A percentile compares a stretch with the other conserved stretches of the same genome.
Conservation (phyloP, 2,797 vertebrate species). For the Myotis myotis region DNA sequence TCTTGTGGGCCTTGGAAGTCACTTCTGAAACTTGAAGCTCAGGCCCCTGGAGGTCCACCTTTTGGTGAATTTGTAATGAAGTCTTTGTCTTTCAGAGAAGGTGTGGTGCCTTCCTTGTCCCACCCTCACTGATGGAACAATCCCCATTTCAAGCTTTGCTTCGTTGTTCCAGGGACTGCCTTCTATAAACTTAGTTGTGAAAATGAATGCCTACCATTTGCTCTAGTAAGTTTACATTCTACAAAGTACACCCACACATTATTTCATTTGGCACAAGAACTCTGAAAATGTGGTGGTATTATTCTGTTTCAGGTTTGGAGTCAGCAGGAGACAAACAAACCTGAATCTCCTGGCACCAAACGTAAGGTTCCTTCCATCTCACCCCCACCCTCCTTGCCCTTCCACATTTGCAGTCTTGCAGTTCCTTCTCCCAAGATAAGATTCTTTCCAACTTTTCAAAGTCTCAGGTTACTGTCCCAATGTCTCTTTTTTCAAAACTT, state of each 20-base stretch:
- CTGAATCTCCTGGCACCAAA: background rate
- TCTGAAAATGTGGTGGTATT: background rate
- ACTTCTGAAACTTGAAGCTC: constrained; percentile 28
- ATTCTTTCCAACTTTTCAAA: background rate
- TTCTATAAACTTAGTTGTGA: background rate
- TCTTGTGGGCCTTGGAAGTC: constrained; percentile 49
- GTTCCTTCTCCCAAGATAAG: background rate
- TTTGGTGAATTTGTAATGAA: background rate
- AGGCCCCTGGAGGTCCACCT: background rate
- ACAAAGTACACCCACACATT: background rate
- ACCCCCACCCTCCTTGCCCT: background rate
- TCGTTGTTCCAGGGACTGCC: background rate
- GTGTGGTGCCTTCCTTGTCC: background rate
- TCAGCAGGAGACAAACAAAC: background rate
- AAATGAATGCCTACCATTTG: background rate
- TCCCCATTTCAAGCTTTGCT: background rate
- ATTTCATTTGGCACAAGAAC: background rate
- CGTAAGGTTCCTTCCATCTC: background rate
- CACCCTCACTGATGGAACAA: background rate
- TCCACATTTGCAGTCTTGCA: background rate
- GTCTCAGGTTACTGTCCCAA: background rate
- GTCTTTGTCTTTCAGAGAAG: background rate
- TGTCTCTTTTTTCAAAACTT: background rate
- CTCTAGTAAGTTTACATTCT: constrained; percentile 2
- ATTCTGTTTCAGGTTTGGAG: background rate